Base-by-base conservation (phyloP, 2,113 vertebrate species). In the Tympanuchus pallidicinctus region DNA sequence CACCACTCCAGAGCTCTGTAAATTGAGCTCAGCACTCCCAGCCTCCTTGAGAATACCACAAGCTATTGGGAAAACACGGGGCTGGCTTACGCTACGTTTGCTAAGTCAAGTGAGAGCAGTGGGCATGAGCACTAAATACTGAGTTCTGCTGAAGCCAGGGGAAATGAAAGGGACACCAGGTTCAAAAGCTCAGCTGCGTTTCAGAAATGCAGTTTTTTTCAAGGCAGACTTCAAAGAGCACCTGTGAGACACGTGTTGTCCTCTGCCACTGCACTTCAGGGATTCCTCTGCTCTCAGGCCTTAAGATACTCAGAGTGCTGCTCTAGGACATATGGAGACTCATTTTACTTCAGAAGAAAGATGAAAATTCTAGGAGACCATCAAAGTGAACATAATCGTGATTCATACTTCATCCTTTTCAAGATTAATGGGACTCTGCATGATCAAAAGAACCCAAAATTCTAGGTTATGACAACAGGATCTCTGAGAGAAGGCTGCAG, bases 301-400 rank as follows among this genome's bases (percentile, higher is more conserved):
- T 84, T 24, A 38, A 11, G 10, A 2, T 16, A 14, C 3, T 20
- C 25, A 34, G 56, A 67, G 14, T 0, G 1, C 48, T 40, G 64
- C 69, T 43, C 80, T 14, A 1, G 1, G 20, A 32, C 30, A 43
- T 2, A 30, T 1, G 7, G 8, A 48, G 47, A 7, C 57, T 42
- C 45, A 5, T 34, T 28, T n/a, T 1, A 8, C 63, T 38, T 6
- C 2, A 2, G 7, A 36, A 61, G 12, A 42, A 13, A 76, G 36
- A 30, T 8, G 30, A 80, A 8, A 81, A 32, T n/a, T 17, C n/a
- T 4, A 7, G 65, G 27, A 17, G 12, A 38, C n/a, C 30, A 71
- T 14, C 63, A 40, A 57, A 59, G 28, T 2, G 9, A 65, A 60
- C 54, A 5, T 1, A 4, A 0, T 2, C 0, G 4, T n/a, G 54